A percentile compares a stretch with the other conserved stretches of the same genome.
phyloP scores from a whole-genome alignment of 2,888 invertebrate species.

The Ashinkailepas kermadecensis region DNA sequence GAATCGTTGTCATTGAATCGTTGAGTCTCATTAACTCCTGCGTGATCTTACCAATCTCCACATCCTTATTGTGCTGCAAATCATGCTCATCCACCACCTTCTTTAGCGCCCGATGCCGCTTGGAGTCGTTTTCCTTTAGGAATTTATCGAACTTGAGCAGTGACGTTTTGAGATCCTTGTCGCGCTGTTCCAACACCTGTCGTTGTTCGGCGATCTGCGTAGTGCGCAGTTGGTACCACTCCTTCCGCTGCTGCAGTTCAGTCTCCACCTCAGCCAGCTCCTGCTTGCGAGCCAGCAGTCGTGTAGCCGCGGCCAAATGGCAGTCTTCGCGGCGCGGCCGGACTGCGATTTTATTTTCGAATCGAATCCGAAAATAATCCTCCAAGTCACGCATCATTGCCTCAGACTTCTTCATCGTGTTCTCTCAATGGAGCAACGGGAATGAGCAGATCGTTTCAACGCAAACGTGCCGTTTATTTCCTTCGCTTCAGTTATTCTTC shows the following conservation, averaged over 20 bases:
- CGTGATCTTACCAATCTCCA: background rate
- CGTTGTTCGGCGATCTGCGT: background rate
- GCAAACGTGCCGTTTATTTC: too few species aligned
- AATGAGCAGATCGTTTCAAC: too few species aligned
- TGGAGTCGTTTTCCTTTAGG: background rate
- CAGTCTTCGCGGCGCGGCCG: background rate
- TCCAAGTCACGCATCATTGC: conserved; percentile 1
- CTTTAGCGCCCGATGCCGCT: background rate
- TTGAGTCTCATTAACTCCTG: background rate
- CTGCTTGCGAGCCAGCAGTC: conserved; percentile 3
- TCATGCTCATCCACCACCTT: background rate
- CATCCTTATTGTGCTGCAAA: background rate
- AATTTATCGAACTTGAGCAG: conserved; percentile 4
- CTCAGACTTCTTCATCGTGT: background rate
- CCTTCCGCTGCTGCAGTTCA: background rate
- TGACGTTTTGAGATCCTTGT: background rate
- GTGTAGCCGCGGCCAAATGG: background rate
- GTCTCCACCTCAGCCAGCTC: conserved; percentile 6
- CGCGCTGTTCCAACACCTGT: background rate
- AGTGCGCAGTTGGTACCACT: background rate
- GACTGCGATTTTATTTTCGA: background rate
- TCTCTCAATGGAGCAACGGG: too few species aligned
- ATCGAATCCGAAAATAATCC: conserved; percentile 8
- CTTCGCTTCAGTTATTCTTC: too few species aligned
- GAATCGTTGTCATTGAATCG: background rate